Base-by-base conservation (phyloP, 2,797 vertebrate genomes). In the Aphelocoma californica region DNA sequence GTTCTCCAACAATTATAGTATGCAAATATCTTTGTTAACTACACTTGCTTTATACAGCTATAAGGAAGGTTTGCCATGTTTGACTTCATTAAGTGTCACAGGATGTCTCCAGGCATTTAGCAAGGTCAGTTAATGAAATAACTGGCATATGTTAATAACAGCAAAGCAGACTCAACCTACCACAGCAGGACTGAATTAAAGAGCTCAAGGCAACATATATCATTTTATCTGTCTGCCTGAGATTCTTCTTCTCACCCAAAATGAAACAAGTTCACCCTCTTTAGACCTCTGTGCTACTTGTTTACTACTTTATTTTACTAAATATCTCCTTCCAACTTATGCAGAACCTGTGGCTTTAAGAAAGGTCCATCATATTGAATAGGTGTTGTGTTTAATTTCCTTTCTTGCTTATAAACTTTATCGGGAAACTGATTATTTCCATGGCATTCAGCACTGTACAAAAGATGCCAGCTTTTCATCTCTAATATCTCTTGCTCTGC, bases 11-110 rank as follows among this genome's bases (percentile, higher is more conserved):
- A 93, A 93, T 92, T 86, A 82, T 0, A 58, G 17, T 32, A 88
- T 92, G 66, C 83, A 97, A 96, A 95, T 94, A 80, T 45, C 90
- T 92, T 81, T 61, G 77, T 95, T 89, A 95, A 91, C 83, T 88
- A 92, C 50, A 45, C 36, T 92, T 90, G 26, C 42, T 88, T 94
- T 90, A 28, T 67, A 29, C 44, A 70, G 34, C 87, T 77, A 4
- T 66, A 32, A 62, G 60, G 84, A 44, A 62, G 16, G 20, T 86
- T 97, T 94, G 57, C 40, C 42, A 66, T 85, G 53, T 92, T 92
- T 92, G 60, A 81, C 91, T 95, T 93, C 72, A 70, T 78, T 62
- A 88, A 94, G 64, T 23, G 78, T 45, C 72, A 88, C 40, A 79
- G 70, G 66, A 81, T 85, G 67, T 83, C 93, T 94, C 26, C 53